Percentiles rank a stretch among this genome's conserved stretches.
phyloP scores from a whole-genome alignment of 2,113 vertebrate genomes.

The Lycaon pictus region DNA sequence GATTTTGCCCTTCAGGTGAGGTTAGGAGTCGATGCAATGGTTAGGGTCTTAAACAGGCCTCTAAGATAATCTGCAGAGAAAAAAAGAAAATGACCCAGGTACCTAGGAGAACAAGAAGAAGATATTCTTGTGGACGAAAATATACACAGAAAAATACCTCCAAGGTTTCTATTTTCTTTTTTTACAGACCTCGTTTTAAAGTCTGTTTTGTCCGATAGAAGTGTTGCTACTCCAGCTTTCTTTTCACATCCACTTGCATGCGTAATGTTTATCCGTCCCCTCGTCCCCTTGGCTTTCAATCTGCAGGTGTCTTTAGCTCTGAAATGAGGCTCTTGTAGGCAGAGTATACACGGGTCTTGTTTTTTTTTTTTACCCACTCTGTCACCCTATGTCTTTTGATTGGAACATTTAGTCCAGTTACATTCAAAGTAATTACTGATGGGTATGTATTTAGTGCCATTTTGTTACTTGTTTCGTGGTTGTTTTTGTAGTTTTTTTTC shows the following conservation, averaged over 20 bases:
- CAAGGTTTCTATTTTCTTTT: constrained; percentile 58
- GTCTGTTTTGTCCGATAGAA: not conserved
- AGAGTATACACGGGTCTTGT: not conserved
- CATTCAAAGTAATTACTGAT: not conserved
- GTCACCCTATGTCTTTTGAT: not conserved
- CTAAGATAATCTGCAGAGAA: constrained; percentile 78
- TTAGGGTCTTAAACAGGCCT: constrained; percentile 84
- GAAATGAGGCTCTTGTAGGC: not conserved
- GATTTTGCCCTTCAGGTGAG: constrained; percentile 89
- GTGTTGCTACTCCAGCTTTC: not conserved
- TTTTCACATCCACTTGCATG: not conserved
- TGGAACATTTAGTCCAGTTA: not conserved
- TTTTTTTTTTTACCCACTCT: not conserved
- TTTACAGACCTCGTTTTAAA: not conserved
- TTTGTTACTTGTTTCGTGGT: not conserved
- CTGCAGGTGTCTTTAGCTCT: not conserved
- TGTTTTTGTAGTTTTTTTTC: not conserved
- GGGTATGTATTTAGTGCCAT: not conserved
- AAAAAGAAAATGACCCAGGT: constrained; percentile 84
- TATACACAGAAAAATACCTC: constrained; percentile 85
- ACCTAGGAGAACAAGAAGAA: constrained; percentile 81
- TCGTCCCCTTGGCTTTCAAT: not conserved
- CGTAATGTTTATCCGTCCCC: not conserved
- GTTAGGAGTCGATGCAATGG: constrained; percentile 84
- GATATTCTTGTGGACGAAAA: constrained; percentile 81